These are phyloP conservation scores for Abrostola triplasia DNA, from an alignment of 2,888 invertebrate species.

Conservation along the genomic window DNA sequence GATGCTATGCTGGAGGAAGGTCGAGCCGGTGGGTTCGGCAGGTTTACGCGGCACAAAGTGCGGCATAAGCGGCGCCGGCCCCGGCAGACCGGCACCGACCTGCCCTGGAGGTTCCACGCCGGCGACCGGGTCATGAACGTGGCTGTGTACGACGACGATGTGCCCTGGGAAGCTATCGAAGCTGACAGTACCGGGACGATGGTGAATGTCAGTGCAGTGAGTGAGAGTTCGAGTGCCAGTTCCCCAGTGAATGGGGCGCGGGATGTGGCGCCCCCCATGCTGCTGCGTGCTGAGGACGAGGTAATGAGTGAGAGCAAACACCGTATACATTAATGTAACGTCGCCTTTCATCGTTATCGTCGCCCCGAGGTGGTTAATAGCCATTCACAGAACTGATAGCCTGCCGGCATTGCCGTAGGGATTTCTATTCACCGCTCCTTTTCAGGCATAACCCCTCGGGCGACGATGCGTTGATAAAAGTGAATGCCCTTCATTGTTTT, in stretches of 20 bases:
- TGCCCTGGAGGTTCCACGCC: constrained; percentile 87
- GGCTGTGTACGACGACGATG: constrained; percentile 85
- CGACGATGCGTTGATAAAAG: constrained; percentile 85
- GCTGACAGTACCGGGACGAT: constrained; percentile 64
- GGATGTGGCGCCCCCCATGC: constrained; percentile 81
- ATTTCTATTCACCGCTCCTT: constrained; percentile 78
- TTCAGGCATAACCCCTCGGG: constrained; percentile 78
- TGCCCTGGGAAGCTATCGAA: constrained; percentile 86
- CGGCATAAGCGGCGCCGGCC: constrained; percentile 84
- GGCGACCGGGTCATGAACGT: constrained; percentile 86
- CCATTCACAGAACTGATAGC: constrained; percentile 82
- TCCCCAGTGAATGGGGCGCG: constrained; percentile 71
- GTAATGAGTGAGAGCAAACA: constrained; percentile 81
- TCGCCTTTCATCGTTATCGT: constrained; percentile 82
- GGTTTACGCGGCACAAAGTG: constrained; percentile 82
- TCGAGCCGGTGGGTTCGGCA: constrained; percentile 72
- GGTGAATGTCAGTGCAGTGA: constrained; percentile 83
- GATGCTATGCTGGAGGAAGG: constrained; percentile 83
- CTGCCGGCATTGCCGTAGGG: constrained; percentile 75
- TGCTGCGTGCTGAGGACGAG: constrained; percentile 80
- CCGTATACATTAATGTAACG: constrained; percentile 69
- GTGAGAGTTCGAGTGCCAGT: constrained; percentile 82
- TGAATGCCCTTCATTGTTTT: constrained; percentile 84
- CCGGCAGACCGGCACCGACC: constrained; percentile 75
- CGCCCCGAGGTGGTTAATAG: constrained; percentile 85